A percentile compares a stretch with the other conserved stretches of the same genome.
phyloP scores from a whole-genome alignment of 2,797 vertebrate genomes.

The Aeoliscus strigatus region DNA sequence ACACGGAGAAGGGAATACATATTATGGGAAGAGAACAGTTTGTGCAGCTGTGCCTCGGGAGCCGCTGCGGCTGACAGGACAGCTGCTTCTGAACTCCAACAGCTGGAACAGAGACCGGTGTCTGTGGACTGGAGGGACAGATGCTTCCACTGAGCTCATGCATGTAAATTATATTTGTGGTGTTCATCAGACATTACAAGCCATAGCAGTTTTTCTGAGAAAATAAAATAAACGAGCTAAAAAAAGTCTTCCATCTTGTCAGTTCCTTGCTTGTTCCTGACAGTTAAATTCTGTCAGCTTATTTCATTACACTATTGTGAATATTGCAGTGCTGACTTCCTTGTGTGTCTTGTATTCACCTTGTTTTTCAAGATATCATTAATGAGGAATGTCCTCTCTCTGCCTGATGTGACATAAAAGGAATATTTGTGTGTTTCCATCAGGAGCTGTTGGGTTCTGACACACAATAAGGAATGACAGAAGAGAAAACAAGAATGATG shows the following conservation, averaged over 20 bases:
- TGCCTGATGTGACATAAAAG: constrained; percentile 46
- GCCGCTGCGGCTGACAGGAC: constrained; percentile 13
- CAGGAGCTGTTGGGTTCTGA: constrained; percentile 29
- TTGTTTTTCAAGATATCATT: constrained; percentile 48
- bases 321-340: constrained; percentile 8
- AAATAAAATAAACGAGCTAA: neutral
- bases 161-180: constrained; percentile 5
- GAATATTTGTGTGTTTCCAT: constrained; percentile 50
- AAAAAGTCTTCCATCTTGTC: constrained; percentile 1
- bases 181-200: constrained; percentile 3
- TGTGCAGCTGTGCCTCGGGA: constrained; percentile 5
- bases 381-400: constrained; percentile 28
- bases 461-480: constrained; percentile 38
- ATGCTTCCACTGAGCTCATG: constrained; percentile 9
- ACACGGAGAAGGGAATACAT: no score
- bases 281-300: neutral
- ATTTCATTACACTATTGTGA: constrained; percentile 14
- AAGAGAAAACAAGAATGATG: constrained; percentile 42
- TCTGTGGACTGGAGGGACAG: constrained; percentile 11
- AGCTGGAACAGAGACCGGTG: constrained; percentile 9
- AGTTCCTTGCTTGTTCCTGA: no score
- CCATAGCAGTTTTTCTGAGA: neutral
- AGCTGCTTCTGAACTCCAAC: constrained; percentile 16
- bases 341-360: constrained; percentile 26
- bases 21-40: neutral